phyloP scores from a whole-genome alignment of 1,140 invertebrate species.

The Tyrophagus putrescentiae region DNA sequence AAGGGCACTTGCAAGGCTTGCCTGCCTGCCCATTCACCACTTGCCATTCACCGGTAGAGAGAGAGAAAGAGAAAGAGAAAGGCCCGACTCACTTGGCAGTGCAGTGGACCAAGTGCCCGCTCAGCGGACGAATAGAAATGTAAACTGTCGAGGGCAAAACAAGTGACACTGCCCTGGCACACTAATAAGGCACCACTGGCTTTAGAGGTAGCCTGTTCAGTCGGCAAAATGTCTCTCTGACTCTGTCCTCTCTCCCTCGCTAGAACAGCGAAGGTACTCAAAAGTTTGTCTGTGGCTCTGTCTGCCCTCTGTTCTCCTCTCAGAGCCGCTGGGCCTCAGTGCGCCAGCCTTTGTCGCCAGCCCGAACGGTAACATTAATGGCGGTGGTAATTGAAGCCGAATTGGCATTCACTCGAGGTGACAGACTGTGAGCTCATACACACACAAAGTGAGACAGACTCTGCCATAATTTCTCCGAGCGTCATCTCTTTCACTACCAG shows the following conservation, averaged over 20 bases:
- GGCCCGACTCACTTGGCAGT: too few relatives aligned
- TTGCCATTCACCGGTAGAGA: too few relatives aligned
- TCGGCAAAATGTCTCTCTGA: too few relatives aligned
- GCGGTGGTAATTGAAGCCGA: conserved; percentile 11
- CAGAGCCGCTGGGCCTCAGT: too few relatives aligned
- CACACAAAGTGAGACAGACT: not conserved
- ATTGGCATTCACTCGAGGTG: not conserved
- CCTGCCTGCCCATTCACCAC: too few relatives aligned
- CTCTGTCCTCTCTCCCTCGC: too few relatives aligned
- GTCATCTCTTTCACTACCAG: not conserved
- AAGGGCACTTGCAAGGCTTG: not conserved
- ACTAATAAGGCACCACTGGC: not conserved
- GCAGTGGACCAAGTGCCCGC: not conserved
- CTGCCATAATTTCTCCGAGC: not conserved
- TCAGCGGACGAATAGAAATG: not conserved
- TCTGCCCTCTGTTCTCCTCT: not conserved
- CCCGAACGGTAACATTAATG: not conserved
- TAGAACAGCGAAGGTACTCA: too few relatives aligned
- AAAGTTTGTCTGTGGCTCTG: too few relatives aligned
- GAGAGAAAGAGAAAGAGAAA: too few relatives aligned
- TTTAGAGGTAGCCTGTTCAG: too few relatives aligned
- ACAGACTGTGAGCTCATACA: too few relatives aligned
- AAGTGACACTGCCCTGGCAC: not conserved
- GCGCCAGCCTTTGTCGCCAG: not conserved
- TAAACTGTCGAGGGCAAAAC: not conserved